Base-by-base conservation (phyloP, 2,797 vertebrate species). In the Brachyrhaphis roseni region DNA sequence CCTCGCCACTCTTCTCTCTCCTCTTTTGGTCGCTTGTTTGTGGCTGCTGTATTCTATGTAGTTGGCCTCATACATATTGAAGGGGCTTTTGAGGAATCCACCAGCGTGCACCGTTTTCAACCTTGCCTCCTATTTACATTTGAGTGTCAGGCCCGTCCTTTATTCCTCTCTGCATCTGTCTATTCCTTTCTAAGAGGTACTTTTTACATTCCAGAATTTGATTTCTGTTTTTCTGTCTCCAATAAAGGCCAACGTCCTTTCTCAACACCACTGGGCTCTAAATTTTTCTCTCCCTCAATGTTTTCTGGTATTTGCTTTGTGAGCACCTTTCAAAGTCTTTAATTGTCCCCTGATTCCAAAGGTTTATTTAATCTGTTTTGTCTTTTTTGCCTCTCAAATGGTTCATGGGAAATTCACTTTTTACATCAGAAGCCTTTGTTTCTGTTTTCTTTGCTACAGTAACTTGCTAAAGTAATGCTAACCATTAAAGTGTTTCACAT, bases 41-140 rank as follows among this genome's bases (percentile, higher is more conserved):
- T 83, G 89, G 89, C 92, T 80, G 87, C 86, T 62, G 53, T 74
- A 84, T 86, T 89, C 88, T 77, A 79, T 90, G 89, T 82, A 90
- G 70, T 86, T 85, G 87, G 87, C 90, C 94, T 94, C 92, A 94
- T 94, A 87, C 94, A 94, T 94, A 94, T 90, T 94, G 93, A 95
- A 95, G 90, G 91, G 87, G 90, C 88, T 91, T 93, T 94, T 92
- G 88, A 94, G 92, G 89, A 93, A 91, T 92, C 90, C 85, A 81
- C 90, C 88, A 89, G 89, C 85, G 87, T 90, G 84, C 82, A 0
- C 75, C 84, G 84, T 89, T 93, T 86, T 90, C 82, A 88, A 93
- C 88, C 90, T 89, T 79, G 75, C 86, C 85, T 88, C 78, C 79
- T 87, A 92, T 94, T 93, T 94, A 94, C 90, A 92, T 91, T 89